These are phyloP conservation scores for Bombus terrestris DNA, from an alignment of 1,140 invertebrate species.

Conservation along the genomic window DNA sequence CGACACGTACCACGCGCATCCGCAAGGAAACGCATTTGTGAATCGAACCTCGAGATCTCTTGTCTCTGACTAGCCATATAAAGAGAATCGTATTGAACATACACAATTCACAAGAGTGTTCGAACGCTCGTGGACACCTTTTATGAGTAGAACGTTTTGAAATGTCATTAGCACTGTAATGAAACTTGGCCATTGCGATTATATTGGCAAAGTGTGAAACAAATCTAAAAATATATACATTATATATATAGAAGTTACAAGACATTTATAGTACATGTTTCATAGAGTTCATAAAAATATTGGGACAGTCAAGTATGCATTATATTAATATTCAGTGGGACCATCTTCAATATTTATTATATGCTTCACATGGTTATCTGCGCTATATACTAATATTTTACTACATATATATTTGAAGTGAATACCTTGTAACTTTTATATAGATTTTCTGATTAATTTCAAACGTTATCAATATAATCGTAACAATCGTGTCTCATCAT, in stretches of 20 bases:
- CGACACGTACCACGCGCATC: constrained; percentile 44
- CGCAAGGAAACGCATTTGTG: neutral
- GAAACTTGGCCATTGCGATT: neutral
- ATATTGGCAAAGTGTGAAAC: neutral
- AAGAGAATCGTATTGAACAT: neutral
- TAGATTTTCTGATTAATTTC: no score
- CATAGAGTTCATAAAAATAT: neutral
- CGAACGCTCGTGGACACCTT: no score
- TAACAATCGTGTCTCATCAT: no score
- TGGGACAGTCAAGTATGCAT: neutral
- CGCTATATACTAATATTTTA: neutral
- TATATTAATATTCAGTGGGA: neutral
- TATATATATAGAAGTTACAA: neutral
- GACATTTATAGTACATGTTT: no score
- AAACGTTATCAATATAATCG: neutral
- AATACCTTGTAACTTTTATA: no score
- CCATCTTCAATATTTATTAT: neutral
- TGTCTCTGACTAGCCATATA: neutral
- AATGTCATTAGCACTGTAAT: no score
- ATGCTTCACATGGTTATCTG: neutral
- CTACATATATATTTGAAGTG: neutral
- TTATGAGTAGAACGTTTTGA: no score
- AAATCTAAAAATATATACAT: neutral
- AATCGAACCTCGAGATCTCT: neutral
- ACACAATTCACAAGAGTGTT: neutral